Base-by-base conservation (phyloP, 2,113 vertebrate species). In the Opisthocomus hoazin region DNA sequence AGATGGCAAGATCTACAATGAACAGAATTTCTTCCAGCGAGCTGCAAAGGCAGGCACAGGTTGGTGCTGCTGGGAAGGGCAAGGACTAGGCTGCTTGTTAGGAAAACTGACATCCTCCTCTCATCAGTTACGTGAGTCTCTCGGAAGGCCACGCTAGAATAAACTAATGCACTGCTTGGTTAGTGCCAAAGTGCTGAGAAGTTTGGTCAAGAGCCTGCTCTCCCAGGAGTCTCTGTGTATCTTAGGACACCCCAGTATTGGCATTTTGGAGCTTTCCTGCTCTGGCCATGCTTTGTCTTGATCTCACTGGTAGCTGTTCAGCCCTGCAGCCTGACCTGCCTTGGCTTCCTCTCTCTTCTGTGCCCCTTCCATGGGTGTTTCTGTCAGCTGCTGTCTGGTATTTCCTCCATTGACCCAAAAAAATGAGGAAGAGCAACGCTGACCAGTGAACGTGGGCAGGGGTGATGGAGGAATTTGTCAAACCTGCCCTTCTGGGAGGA, bases 21-120 rank as follows among this genome's bases (percentile, higher is more conserved):
- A 99, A 94, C 99, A 99, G 98, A 99, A 98, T 96, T 99, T 99
- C 77, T 97, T 99, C 65, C 99, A 99, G 97, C 98, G 99, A 97
- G 99, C 99, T 19, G 99, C 98, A 0, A 99, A 99, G 94, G 97
- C 98, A 75, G 84, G 91, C 51, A 97, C 97, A 94, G 98, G 99
- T 99, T 92, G 97, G 96, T 90, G 65, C 71, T 93, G 12, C 24
- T 26, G 32, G 41, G 48, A 32, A 46, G 36, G 53, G 37, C 4
- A 21, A 53, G 57, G 46, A 30, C 21, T 12, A 8, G 53, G 41
- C 43, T 61, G 36, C 54, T 19, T 18, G 22, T 51, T 34, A 56
- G 83, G 86, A 65, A 15, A 64, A 15, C 41, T n/a, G 36, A 41
- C 45, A 27, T 65, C 41, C 20, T 29, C n/a, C 24, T 68, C 56